Evolutionary conservation across 2,797 vertebrate species (phyloP), one percentile per base, ranked within the genome.

Genomic region (Vipera ursinii): DNA sequence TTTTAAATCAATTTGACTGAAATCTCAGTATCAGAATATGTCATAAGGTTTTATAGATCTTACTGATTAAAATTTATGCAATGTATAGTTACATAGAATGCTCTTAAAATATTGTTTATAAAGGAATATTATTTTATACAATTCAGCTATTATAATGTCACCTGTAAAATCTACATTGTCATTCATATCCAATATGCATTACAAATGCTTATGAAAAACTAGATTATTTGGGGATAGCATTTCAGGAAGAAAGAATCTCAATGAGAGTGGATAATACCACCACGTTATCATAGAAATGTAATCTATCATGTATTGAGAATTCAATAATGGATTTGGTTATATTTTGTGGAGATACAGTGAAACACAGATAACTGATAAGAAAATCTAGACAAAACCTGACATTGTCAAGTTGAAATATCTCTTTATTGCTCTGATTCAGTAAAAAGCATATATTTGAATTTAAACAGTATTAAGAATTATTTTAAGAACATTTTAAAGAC

Each of bases 371-470:
- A 94, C 3, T 28, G 44, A 93, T 78, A 96, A 94, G 91, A 93
- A 95, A 96, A 91, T 94, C 87, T 88, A 28, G 38, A 91, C 22
- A n/a, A 93, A 94, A 93, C 91, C 10, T 94, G 95, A 93, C 90
- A 93, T 93, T 91, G 56, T 95, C 93, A 95, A 87, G 88, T 2
- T 94, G 92, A 86, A 93, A 93, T 95, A 91, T 93, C 91, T 93
- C 92, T 94, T 95, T 0, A 91, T 88, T 90, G 91, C 0, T 92
- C 94, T 93, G 87, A 94, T 95, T 93, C 0, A 65, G 38, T 89
- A 10, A 91, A 91, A 65, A 91, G 55, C 89, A 90, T 57, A 92
- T 24, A 93, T 92, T 9, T 57, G 60, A 91, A 59, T 56, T 92
- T 1, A 82, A 92, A 96, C 1, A 57, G 87, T 96, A 95, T 91